phyloP scores from a whole-genome alignment of 2,797 vertebrate genomes.

The Rhinogobio ventralis region DNA sequence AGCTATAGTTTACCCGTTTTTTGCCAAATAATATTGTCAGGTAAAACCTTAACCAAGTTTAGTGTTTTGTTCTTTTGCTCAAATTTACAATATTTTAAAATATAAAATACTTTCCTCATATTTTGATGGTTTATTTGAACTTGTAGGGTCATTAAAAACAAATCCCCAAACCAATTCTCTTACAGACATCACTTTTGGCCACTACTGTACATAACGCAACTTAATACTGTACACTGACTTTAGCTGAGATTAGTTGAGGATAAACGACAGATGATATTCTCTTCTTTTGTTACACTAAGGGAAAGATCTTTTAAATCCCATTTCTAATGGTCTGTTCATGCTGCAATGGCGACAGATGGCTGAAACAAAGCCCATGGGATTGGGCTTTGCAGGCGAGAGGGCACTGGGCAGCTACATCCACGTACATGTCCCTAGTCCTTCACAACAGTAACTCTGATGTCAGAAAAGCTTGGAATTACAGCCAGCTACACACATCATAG shows the following conservation, averaged over 20 bases:
- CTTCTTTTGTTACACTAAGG: conserved; percentile 14
- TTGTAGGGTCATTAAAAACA: neutral
- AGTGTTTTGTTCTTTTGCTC: neutral
- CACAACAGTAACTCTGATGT: neutral
- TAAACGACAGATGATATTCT: conserved; percentile 8
- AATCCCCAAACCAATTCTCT: neutral
- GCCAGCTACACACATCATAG: conserved; percentile 2
- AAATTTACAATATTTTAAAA: neutral
- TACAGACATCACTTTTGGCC: neutral
- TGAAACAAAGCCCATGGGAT: conserved; percentile 38
- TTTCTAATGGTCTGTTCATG: conserved; percentile 15
- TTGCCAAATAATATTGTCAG: neutral
- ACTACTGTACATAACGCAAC: neutral
- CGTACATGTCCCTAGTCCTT: neutral
- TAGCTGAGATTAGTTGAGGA: neutral
- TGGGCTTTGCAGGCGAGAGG: conserved; percentile 3
- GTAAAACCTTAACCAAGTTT: neutral
- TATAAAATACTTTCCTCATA: neutral
- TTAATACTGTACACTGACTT: neutral
- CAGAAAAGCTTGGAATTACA: neutral
- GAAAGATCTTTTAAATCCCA: conserved; percentile 15
- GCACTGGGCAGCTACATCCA: conserved; percentile 5
- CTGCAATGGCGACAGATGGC: conserved; percentile 50
- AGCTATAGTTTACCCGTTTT: neutral
- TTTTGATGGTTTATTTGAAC: neutral